These are phyloP conservation scores for Stichopus chloronotus DNA, from an alignment of 35 echinoderm and acorn worm species.

Conservation along the genomic window DNA sequence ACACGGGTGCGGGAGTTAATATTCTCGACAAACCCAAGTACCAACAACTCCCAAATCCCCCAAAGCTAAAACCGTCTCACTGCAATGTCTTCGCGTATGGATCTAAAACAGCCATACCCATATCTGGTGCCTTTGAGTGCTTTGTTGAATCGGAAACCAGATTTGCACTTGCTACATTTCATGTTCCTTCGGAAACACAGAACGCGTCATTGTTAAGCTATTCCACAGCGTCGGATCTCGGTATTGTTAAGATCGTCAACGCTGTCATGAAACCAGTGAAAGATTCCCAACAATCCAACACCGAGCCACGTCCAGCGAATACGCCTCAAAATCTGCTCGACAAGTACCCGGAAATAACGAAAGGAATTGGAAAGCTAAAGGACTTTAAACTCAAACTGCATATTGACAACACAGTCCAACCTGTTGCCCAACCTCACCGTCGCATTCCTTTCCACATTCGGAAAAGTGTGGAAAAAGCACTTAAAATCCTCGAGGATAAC, in stretches of 20 bases:
- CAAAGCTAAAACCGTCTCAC: conserved; percentile 19
- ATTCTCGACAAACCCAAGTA: neutral
- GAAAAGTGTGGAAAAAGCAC: conserved; percentile 63
- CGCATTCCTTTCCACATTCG: conserved; percentile 71
- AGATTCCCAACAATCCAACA: neutral
- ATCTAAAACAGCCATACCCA: neutral
- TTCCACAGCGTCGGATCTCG: conserved; percentile 44
- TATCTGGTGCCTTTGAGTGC: conserved; percentile 29
- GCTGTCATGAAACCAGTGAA: conserved; percentile 29
- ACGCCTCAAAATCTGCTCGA: neutral
- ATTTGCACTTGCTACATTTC: neutral
- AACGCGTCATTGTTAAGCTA: neutral
- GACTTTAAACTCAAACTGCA: conserved; percentile 60
- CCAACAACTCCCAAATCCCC: conserved; percentile 19
- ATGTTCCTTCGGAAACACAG: neutral
- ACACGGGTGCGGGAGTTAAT: conserved; percentile 24
- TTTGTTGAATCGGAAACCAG: conserved; percentile 27
- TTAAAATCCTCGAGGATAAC: conserved; percentile 43
- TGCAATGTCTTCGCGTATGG: neutral
- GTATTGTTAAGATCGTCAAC: conserved; percentile 50
- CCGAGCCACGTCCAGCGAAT: neutral
- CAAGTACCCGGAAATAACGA: neutral
- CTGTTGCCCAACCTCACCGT: conserved; percentile 28
- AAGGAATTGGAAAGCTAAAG: conserved; percentile 59
- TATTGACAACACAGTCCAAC: conserved; percentile 50